Percentiles rank a stretch among this genome's conserved stretches.
These are phyloP conservation scores for Caenorhabditis drosophilae DNA, from an alignment of 2,888 invertebrate species.

Conservation along the genomic window DNA sequence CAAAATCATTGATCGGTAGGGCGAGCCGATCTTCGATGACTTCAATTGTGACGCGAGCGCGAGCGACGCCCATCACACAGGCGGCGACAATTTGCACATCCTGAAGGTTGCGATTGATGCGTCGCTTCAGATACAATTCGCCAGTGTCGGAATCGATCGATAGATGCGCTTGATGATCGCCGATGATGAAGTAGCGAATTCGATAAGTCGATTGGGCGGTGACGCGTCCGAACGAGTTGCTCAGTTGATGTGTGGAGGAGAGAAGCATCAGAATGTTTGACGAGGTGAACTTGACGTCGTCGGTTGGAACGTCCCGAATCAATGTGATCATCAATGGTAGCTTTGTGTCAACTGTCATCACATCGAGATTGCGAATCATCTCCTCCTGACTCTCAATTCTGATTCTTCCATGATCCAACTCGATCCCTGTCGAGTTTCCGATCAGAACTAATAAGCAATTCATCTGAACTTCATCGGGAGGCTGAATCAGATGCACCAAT, in stretches of 20 bases:
- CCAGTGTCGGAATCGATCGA: constrained; percentile 29
- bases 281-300: constrained; percentile 25
- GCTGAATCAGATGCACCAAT: constrained; percentile 12
- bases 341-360: constrained; percentile 1
- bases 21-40: constrained; percentile 25
- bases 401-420: neutral
- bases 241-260: constrained; percentile 13
- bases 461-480: constrained; percentile 14
- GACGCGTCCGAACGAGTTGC: constrained; percentile 36
- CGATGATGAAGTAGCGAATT: constrained; percentile 36
- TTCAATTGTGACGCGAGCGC: constrained; percentile 25
- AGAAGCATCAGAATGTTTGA: constrained; percentile 25
- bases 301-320: constrained; percentile 15
- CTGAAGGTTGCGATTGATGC: constrained; percentile 15
- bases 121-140: constrained; percentile 23
- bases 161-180: constrained; percentile 11
- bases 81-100: constrained; percentile 24
- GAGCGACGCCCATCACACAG: constrained; percentile 21
- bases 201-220: constrained; percentile 36
- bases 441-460: constrained; percentile 2
- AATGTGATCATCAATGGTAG: constrained; percentile 18
- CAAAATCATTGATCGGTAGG: constrained; percentile 11
- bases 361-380: neutral
- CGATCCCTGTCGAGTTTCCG: neutral
- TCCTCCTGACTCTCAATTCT: neutral